Evolutionary conservation across 1,140 invertebrate species (phyloP).

Genomic region (Conus ventricosus): DNA sequence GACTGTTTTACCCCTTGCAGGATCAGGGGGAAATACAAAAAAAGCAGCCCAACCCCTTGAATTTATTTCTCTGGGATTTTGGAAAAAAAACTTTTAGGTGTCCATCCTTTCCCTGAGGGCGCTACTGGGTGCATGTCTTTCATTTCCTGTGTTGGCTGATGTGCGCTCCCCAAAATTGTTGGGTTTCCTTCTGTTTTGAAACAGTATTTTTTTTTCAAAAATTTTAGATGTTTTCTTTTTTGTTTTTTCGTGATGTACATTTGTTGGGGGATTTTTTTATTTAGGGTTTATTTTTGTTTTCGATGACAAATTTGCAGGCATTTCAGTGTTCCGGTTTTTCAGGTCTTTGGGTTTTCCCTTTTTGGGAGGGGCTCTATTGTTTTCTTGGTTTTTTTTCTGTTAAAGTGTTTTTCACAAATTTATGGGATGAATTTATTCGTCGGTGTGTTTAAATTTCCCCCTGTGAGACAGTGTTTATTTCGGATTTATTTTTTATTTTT

Average conservation of each 20-base stretch:
- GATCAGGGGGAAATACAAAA: slow-evolving; percentile 98
- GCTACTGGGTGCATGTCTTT: background rate
- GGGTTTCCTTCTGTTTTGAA: background rate
- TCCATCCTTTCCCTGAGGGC: slow-evolving; percentile 96
- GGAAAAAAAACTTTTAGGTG: slow-evolving; percentile 99
- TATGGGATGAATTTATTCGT: too few species aligned
- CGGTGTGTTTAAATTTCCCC: too few species aligned
- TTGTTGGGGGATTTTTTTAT: background rate
- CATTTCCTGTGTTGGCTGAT: background rate
- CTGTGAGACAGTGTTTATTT: too few species aligned
- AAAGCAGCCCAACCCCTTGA: slow-evolving; percentile 98
- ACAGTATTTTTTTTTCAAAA: background rate
- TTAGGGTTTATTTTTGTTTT: background rate
- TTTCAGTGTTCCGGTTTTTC: background rate
- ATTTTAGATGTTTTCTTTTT: background rate
- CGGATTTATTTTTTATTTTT: too few species aligned
- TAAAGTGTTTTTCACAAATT: too few species aligned
- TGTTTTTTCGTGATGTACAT: background rate
- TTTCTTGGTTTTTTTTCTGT: too few species aligned
- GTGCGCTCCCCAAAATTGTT: background rate
- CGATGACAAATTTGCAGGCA: background rate
- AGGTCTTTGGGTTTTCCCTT: background rate
- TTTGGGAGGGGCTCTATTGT: too few species aligned
- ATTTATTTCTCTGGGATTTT: slow-evolving; percentile 97
- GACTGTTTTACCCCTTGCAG: slow-evolving; percentile 52